phyloP scores from a whole-genome alignment of 1,140 invertebrate genomes.

The Scaptomyza montana region DNA sequence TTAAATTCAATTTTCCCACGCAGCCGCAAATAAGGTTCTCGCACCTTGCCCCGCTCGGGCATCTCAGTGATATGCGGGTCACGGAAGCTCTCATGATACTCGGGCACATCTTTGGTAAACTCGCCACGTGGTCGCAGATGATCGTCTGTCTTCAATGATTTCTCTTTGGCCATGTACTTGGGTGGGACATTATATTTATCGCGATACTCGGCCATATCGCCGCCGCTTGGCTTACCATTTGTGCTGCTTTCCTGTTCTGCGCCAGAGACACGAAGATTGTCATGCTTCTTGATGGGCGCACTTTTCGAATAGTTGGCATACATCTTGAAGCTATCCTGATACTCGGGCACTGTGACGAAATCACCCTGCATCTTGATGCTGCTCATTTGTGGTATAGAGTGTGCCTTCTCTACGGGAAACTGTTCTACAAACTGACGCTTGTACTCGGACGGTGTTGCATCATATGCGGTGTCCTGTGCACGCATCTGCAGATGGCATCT shows the following conservation, averaged over 20 bases:
- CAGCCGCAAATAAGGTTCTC: conserved; percentile 72
- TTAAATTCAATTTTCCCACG: conserved; percentile 83
- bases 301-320: conserved; percentile 81
- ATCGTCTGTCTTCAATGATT: conserved; percentile 73
- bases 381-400: conserved; percentile 81
- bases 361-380: conserved; percentile 77
- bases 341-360: conserved; percentile 76
- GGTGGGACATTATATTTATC: conserved; percentile 77
- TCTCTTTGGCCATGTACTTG: conserved; percentile 69
- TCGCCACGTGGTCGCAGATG: conserved; percentile 73
- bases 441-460: conserved; percentile 71
- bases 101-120: conserved; percentile 77
- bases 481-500: conserved; percentile 69
- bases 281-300: conserved; percentile 77
- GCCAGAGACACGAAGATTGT: conserved; percentile 75
- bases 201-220: conserved; percentile 71
- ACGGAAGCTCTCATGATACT: conserved; percentile 83
- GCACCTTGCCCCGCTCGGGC: conserved; percentile 77
- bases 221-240: background rate
- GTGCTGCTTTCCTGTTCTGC: conserved; percentile 45
- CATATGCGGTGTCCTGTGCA: conserved; percentile 44
- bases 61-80: conserved; percentile 80
- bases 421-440: conserved; percentile 73
- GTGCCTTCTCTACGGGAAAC: conserved; percentile 76
- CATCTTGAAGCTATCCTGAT: conserved; percentile 79